Evolutionary conservation across 1,140 invertebrate genomes (phyloP).

Genomic region (Papilio machaon): DNA sequence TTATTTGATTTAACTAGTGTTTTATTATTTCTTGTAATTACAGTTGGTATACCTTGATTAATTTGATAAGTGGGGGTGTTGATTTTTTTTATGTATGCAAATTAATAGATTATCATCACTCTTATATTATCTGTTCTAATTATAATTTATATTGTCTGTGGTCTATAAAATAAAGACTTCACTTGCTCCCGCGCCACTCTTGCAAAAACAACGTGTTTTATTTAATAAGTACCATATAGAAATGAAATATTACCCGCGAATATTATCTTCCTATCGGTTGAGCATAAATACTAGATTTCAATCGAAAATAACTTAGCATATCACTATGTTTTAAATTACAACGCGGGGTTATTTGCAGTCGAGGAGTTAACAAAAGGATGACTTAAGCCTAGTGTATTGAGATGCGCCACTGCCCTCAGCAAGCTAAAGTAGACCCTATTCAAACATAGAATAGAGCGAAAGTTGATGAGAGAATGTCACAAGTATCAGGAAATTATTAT

Average conservation of each 20-base stretch:
- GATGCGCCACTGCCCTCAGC: conserved; percentile 44
- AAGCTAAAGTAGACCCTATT: conserved; percentile 41
- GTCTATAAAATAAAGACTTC: no score
- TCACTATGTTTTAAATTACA: conserved; percentile 60
- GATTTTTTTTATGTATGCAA: no score
- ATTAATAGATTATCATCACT: no score
- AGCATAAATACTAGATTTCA: not conserved
- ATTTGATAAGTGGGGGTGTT: no score
- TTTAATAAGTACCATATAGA: no score
- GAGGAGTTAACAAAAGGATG: conserved; percentile 52
- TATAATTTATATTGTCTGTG: no score
- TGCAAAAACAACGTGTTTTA: no score
- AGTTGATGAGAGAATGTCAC: conserved; percentile 46
- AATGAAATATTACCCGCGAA: not conserved
- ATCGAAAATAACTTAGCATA: not conserved
- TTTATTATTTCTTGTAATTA: no score
- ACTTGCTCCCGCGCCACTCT: no score
- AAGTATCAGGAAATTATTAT: not conserved
- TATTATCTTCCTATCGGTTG: not conserved
- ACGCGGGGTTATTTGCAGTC: conserved; percentile 66
- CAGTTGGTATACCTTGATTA: no score
- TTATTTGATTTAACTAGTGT: no score
- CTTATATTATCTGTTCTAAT: no score
- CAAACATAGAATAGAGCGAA: conserved; percentile 47
- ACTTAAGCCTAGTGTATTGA: conserved; percentile 47